Percentiles rank a stretch among this genome's conserved stretches.
Evolutionary conservation across 2,797 vertebrate genomes (phyloP).

Genomic region (Sternarchorhynchus goeldii): DNA sequence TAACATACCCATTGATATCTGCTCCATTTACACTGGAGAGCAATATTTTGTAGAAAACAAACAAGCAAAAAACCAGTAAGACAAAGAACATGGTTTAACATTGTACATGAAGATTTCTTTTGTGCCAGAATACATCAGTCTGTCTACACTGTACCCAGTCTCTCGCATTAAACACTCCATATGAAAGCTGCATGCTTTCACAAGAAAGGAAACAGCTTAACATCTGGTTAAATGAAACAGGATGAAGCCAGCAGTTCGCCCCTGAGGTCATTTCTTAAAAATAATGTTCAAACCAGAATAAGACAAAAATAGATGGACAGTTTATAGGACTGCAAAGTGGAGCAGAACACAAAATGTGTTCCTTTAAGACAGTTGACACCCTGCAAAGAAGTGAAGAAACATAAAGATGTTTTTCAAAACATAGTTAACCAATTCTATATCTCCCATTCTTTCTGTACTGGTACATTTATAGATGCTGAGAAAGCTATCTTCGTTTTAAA

Average conservation of each 20-base stretch:
- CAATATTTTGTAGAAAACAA: conserved; percentile 36
- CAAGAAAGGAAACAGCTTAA: conserved; percentile 24
- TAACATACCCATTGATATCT: conserved; percentile 18
- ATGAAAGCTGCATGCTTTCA: conserved; percentile 13
- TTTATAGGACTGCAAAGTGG: not conserved
- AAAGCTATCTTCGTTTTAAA: too few relatives aligned
- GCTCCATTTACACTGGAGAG: conserved; percentile 54
- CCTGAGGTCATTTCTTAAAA: conserved; percentile 29
- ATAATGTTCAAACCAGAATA: conserved; percentile 21
- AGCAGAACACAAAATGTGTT: not conserved
- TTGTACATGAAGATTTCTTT: not conserved
- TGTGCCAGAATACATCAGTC: not conserved
- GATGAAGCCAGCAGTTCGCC: conserved; percentile 33
- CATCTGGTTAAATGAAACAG: conserved; percentile 25
- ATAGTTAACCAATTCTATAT: too few relatives aligned
- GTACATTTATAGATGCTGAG: too few relatives aligned
- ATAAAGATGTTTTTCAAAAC: too few relatives aligned
- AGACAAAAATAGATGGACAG: conserved; percentile 5
- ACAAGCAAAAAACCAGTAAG: not conserved
- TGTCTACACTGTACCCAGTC: conserved; percentile 26
- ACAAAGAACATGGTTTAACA: conserved; percentile 18
- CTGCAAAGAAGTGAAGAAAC: too few relatives aligned
- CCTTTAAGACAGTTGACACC: not conserved
- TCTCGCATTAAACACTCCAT: conserved; percentile 27
- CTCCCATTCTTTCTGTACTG: too few relatives aligned